Percentiles rank a stretch among this genome's conserved stretches.
Evolutionary conservation across 1,140 invertebrate genomes (phyloP).

Genomic region (Zaprionus ornatus): DNA sequence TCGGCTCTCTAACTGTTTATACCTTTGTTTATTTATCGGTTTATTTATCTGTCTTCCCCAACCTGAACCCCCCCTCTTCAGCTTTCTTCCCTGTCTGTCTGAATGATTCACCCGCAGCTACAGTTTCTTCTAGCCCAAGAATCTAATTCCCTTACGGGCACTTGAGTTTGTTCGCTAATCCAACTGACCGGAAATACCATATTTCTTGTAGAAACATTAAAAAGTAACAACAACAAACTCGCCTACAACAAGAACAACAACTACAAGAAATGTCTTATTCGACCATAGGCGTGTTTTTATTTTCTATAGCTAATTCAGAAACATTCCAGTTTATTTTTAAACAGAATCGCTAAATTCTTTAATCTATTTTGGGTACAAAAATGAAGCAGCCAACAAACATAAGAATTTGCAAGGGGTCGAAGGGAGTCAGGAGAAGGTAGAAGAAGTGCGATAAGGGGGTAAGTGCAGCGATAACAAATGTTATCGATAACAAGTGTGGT

Average conservation of each 20-base stretch:
- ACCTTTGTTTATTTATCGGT: not conserved
- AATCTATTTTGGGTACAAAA: constrained; percentile 62
- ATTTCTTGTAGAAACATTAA: constrained; percentile 23
- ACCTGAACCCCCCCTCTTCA: too few species aligned
- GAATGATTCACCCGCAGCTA: not conserved
- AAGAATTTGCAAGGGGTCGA: constrained; percentile 29
- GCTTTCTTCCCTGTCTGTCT: not conserved
- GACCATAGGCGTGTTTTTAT: constrained; percentile 25
- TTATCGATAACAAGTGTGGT: constrained; percentile 66
- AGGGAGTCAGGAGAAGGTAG: constrained; percentile 11
- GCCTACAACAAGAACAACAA: constrained; percentile 24
- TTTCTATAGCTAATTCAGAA: constrained; percentile 65
- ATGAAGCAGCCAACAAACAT: constrained; percentile 43
- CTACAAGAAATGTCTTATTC: constrained; percentile 52
- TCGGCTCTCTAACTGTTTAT: not conserved
- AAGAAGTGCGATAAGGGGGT: constrained; percentile 15
- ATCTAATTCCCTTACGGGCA: not conserved
- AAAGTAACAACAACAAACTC: constrained; percentile 8
- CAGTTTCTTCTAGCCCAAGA: not conserved
- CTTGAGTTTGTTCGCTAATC: constrained; percentile 16
- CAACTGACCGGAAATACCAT: constrained; percentile 45
- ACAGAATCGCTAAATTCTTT: constrained; percentile 72
- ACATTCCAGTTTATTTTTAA: constrained; percentile 82
- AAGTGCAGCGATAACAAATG: constrained; percentile 37
- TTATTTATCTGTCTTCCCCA: not conserved